Base-by-base conservation (phyloP, 2,888 invertebrate genomes). In the Rhabditoides inermis region DNA sequence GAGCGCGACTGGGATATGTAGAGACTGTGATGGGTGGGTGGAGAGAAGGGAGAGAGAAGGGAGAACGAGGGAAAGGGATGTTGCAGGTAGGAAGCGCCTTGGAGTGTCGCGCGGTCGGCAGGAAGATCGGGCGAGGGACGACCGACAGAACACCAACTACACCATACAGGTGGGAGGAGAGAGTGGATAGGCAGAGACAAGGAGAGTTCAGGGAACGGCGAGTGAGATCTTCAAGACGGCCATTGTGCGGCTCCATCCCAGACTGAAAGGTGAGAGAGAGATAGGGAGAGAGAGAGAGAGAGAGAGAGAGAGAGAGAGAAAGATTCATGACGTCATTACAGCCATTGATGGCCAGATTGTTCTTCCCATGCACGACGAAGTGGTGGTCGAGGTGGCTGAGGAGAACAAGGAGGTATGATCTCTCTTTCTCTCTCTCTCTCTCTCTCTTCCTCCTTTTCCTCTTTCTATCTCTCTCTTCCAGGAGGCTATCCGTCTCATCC, bases 111-210 rank as follows among this genome's bases (percentile, higher is more conserved):
- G 92, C 70, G 78, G 78, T 15, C 80, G 83, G 63, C 68, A 78
- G 28, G 77, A 81, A 26, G 80, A 83, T 52, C 84, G 81, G 81
- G 86, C 82, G 69, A 85, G 89, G 81, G 88, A 90, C 0, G 90
- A 91, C 78, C 83, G 95, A n/a, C 92, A 94, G 81, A 91, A 92
- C 15, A 84, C 98, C 0, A 98, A 98, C 78, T 88, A 92, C 2
- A 86, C 85, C 15, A 86, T 98, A 48, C 95, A 98, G 49, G 55
- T 55, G 25, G 6, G n/a, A 12, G 27, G n/a, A n/a, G n/a, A n/a
- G n/a, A n/a, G n/a, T n/a, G n/a, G n/a, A n/a, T n/a, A n/a, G n/a
- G n/a, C n/a, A n/a, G n/a, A n/a, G n/a, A n/a, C n/a, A n/a, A n/a
- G n/a, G n/a, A n/a, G n/a, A n/a, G n/a, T n/a, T 41, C 63, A 68